Percentiles rank a stretch among this genome's conserved stretches.
Conservation (phyloP, 2,888 invertebrate genomes). For the Orchestes rusci region DNA sequence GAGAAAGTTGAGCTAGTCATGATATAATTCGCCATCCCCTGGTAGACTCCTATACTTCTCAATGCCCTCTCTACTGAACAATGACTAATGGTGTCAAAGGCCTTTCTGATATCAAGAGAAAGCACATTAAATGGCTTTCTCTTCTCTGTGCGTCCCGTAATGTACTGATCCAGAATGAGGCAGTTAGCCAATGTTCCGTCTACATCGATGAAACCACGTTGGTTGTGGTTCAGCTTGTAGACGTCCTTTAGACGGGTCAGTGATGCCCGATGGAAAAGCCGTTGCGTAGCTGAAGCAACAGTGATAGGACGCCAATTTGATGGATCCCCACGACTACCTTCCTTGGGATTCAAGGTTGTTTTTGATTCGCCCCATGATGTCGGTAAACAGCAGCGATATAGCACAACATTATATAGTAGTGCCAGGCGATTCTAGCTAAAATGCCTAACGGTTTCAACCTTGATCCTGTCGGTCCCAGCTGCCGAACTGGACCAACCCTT, state of each 20-base stretch:
- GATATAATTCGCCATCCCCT: background rate
- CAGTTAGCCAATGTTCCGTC: conserved; percentile 16
- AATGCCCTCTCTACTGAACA: conserved; percentile 16
- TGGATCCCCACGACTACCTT: background rate
- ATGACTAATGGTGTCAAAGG: conserved; percentile 26
- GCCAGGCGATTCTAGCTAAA: no score
- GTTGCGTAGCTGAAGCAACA: background rate
- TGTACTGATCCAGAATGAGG: background rate
- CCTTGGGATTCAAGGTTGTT: conserved; percentile 1
- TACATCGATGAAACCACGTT: conserved; percentile 21
- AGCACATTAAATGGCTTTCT: background rate
- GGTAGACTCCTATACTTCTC: conserved; percentile 9
- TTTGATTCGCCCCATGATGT: background rate
- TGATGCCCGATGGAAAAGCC: background rate
- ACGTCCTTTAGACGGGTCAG: background rate
- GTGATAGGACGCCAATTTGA: background rate
- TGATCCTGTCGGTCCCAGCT: background rate
- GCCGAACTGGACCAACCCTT: background rate
- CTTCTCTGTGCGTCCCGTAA: background rate
- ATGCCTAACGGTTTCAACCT: background rate
- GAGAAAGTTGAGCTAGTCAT: background rate
- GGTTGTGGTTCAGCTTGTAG: conserved; percentile 2
- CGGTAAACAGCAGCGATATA: background rate
- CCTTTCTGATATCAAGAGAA: conserved; percentile 23
- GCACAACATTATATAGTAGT: background rate